Percentiles rank a stretch among this genome's conserved stretches.
phyloP scores from a whole-genome alignment of 2,113 vertebrate genomes.

The Rousettus leschenaultii region DNA sequence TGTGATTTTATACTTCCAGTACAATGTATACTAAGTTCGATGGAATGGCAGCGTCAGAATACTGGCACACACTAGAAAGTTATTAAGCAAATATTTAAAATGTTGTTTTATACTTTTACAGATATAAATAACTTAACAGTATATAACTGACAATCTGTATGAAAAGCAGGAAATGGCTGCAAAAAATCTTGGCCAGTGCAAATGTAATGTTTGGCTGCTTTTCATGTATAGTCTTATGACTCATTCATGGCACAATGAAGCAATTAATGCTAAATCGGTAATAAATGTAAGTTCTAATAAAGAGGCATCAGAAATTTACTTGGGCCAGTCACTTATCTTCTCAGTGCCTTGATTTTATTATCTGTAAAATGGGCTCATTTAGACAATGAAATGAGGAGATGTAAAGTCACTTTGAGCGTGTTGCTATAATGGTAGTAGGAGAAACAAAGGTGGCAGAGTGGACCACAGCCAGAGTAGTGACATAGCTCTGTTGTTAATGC shows the following conservation, averaged over 20 bases:
- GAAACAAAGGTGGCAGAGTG: neutral
- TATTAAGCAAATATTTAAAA: constrained; percentile 56
- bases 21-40: neutral
- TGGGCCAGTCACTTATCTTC: neutral
- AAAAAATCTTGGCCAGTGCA: neutral
- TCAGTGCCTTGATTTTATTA: neutral
- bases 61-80: neutral
- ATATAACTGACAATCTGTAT: neutral
- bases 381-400: neutral
- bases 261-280: neutral
- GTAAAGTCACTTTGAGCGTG: neutral
- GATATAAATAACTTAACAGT: constrained; percentile 21
- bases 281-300: neutral
- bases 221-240: neutral
- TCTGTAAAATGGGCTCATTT: neutral
- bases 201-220: neutral
- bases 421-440: neutral
- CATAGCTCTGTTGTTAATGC: neutral
- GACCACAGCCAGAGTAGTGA: neutral
- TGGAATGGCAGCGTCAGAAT: neutral
- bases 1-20: neutral
- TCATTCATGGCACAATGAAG: neutral
- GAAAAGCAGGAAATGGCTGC: neutral
- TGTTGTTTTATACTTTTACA: constrained; percentile 12
- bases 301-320: neutral